Evolutionary conservation across 1,140 invertebrate species (phyloP).

Genomic region (Chrysomallon squamiferum): DNA sequence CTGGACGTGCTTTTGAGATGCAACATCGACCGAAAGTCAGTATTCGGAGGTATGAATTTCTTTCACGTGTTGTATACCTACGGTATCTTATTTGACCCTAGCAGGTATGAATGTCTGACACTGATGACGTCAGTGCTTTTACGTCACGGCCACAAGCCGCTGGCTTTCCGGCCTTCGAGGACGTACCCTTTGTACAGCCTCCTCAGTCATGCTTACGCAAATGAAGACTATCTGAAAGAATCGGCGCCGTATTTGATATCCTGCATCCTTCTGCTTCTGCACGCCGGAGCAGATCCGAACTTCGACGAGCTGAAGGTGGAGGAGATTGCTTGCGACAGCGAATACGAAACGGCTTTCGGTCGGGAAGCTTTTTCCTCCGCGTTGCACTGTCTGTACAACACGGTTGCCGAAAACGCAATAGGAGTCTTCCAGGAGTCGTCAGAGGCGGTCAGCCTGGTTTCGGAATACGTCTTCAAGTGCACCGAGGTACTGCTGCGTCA

Average conservation of each 20-base stretch:
- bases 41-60: conserved; percentile 54
- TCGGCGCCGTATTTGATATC: conserved; percentile 33
- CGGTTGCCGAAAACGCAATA: conserved; percentile 5
- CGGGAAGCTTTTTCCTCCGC: conserved; percentile 40
- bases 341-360: conserved; percentile 44
- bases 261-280: conserved; percentile 35
- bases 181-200: conserved; percentile 53
- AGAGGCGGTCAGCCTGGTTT: conserved; percentile 19
- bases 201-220: conserved; percentile 22
- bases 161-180: conserved; percentile 36
- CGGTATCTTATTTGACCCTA: conserved; percentile 38
- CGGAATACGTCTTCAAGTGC: conserved; percentile 33
- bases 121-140: conserved; percentile 46
- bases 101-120: conserved; percentile 39
- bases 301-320: conserved; percentile 49
- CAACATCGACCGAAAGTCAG: conserved; percentile 24
- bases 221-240: conserved; percentile 31
- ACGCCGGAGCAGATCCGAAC: conserved; percentile 51
- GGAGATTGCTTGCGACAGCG: conserved; percentile 17
- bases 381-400: conserved; percentile 42
- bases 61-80: conserved; percentile 53
- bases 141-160: conserved; percentile 38
- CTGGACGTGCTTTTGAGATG: conserved; percentile 42
- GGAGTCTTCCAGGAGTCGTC: conserved; percentile 1
- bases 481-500: conserved; percentile 41